phyloP scores from a whole-genome alignment of 2,888 invertebrate genomes.

The Amphipoea lucens region DNA sequence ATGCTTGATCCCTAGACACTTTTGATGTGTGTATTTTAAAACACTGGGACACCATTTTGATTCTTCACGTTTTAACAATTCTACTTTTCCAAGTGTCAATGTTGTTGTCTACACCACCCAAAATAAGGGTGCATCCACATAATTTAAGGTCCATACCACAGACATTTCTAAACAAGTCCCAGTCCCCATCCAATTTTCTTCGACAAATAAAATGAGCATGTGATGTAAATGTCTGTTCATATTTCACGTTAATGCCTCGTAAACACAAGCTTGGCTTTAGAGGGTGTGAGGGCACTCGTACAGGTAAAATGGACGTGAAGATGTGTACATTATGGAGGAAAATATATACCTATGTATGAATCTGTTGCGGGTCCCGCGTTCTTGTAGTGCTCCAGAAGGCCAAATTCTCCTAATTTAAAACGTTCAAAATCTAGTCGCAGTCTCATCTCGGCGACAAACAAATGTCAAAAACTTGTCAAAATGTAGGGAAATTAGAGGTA shows the following conservation, averaged over 20 bases:
- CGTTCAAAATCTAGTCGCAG: too few relatives aligned
- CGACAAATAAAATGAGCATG: constrained; percentile 46
- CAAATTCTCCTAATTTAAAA: too few relatives aligned
- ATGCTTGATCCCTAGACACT: too few relatives aligned
- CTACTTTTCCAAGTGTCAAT: background rate
- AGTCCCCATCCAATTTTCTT: constrained; percentile 47
- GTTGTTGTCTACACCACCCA: background rate
- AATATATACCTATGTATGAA: background rate
- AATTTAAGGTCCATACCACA: background rate
- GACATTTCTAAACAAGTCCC: constrained; percentile 6
- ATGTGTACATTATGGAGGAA: background rate
- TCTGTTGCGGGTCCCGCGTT: too few relatives aligned
- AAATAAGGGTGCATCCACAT: background rate
- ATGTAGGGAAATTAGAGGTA: too few relatives aligned
- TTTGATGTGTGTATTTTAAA: too few relatives aligned
- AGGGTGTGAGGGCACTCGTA: background rate
- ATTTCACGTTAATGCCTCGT: constrained; percentile 46
- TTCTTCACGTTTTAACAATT: background rate
- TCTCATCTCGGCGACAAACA: too few relatives aligned
- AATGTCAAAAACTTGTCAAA: too few relatives aligned
- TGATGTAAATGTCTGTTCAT: constrained; percentile 26
- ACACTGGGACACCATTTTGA: background rate
- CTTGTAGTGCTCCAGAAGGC: too few relatives aligned
- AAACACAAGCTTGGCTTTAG: constrained; percentile 36
- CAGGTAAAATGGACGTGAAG: background rate